Evolutionary conservation across 2,888 invertebrate genomes (phyloP).

Genomic region (Baronia brevicornis): DNA sequence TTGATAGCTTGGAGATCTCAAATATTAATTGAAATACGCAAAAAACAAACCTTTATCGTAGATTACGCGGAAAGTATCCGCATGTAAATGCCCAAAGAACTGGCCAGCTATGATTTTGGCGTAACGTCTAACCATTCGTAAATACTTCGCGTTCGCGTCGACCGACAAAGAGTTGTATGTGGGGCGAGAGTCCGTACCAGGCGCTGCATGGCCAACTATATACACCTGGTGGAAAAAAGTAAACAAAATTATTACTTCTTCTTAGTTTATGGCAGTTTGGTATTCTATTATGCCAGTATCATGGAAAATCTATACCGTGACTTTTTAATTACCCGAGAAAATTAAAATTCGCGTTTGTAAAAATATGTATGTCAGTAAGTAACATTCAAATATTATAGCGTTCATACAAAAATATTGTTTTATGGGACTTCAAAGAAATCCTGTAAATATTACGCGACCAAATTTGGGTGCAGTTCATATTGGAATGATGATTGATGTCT

Average conservation of each 20-base stretch:
- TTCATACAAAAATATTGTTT: too few relatives aligned
- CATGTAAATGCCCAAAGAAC: slow-evolving; percentile 94
- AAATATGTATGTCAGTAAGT: too few relatives aligned
- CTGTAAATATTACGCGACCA: too few relatives aligned
- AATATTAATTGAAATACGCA: slow-evolving; percentile 2
- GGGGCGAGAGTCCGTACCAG: slow-evolving; percentile 89
- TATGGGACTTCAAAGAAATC: too few relatives aligned
- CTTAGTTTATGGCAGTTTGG: background rate
- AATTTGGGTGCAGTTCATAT: too few relatives aligned
- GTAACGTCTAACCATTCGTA: slow-evolving; percentile 83
- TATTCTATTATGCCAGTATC: background rate
- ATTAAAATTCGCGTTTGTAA: too few relatives aligned
- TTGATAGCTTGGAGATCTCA: too few relatives aligned
- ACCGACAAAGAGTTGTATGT: slow-evolving; percentile 82
- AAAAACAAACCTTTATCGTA: slow-evolving; percentile 81
- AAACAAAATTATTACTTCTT: slow-evolving; percentile 1
- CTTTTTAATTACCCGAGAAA: too few relatives aligned
- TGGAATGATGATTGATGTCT: too few relatives aligned
- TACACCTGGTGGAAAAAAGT: slow-evolving; percentile 79
- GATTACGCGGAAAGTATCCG: slow-evolving; percentile 91
- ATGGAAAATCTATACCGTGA: too few relatives aligned
- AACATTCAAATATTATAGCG: too few relatives aligned
- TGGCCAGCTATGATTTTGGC: slow-evolving; percentile 90
- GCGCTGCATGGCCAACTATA: slow-evolving; percentile 92
- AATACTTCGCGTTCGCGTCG: slow-evolving; percentile 84